Percentiles rank a stretch among this genome's conserved stretches.
Conservation (phyloP, 2,888 invertebrate genomes). For the Rhynchonema sp. region DNA sequence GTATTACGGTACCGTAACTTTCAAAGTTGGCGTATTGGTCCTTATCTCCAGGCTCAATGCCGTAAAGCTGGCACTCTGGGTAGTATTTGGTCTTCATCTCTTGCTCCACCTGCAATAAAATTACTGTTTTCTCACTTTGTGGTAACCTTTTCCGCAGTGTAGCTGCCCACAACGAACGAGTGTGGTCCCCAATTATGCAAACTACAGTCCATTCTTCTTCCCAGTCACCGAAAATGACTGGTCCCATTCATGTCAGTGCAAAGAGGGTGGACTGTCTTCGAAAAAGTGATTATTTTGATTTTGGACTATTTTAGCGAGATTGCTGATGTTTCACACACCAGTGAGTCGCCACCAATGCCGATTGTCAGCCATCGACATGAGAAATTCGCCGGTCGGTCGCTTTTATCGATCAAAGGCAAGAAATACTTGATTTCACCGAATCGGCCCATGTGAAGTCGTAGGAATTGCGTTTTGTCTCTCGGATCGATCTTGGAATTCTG, state of each 20-base stretch:
- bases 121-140: too few relatives aligned
- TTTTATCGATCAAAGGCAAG: not conserved
- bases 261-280: too few relatives aligned
- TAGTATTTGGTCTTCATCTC: not conserved
- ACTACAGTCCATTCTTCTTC: too few relatives aligned
- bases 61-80: not conserved
- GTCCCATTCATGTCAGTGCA: too few relatives aligned
- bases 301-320: too few relatives aligned
- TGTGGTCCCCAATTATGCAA: too few relatives aligned
- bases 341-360: conserved; percentile 2
- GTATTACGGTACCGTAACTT: conserved; percentile 1
- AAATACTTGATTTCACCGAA: conserved; percentile 2
- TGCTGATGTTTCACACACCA: too few relatives aligned
- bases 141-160: too few relatives aligned
- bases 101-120: not conserved
- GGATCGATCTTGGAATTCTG: too few relatives aligned
- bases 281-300: too few relatives aligned
- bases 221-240: too few relatives aligned
- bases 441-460: conserved; percentile 27
- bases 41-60: not conserved
- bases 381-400: not conserved
- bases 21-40: not conserved
- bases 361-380: conserved; percentile 2
- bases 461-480: not conserved
- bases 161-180: too few relatives aligned